Evolutionary conservation across 2,797 vertebrate species (phyloP).

Genomic region (Buceros bicornis): DNA sequence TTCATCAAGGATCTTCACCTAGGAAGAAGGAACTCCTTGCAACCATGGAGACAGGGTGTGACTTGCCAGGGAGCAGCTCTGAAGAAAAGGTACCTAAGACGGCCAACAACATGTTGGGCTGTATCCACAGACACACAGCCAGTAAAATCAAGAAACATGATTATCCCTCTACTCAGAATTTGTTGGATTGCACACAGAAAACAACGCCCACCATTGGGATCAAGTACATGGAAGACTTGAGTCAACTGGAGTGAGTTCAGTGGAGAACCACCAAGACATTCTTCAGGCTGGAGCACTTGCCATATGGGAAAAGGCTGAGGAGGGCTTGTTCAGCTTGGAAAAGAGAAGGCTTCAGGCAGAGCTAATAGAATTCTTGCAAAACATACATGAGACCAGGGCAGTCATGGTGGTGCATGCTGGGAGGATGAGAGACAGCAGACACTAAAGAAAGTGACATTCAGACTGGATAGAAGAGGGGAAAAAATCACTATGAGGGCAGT

Average conservation of each 20-base stretch:
- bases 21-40: neutral
- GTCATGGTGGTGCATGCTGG: neutral
- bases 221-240: neutral
- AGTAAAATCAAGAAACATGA: neutral
- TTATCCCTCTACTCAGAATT: neutral
- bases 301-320: neutral
- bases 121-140: neutral
- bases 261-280: neutral
- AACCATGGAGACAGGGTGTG: fast-evolving
- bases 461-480: neutral
- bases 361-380: neutral
- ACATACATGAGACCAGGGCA: neutral
- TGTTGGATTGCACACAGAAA: neutral
- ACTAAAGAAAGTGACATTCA: neutral
- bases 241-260: neutral
- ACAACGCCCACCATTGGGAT: neutral
- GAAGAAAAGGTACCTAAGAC: neutral
- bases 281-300: neutral
- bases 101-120: neutral
- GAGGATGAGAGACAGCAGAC: neutral
- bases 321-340: neutral
- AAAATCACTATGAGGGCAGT: neutral
- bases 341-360: neutral
- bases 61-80: neutral
- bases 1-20: neutral